Evolutionary conservation across 2,888 invertebrate genomes (phyloP).

Genomic region (Amblyjoppa proteus): DNA sequence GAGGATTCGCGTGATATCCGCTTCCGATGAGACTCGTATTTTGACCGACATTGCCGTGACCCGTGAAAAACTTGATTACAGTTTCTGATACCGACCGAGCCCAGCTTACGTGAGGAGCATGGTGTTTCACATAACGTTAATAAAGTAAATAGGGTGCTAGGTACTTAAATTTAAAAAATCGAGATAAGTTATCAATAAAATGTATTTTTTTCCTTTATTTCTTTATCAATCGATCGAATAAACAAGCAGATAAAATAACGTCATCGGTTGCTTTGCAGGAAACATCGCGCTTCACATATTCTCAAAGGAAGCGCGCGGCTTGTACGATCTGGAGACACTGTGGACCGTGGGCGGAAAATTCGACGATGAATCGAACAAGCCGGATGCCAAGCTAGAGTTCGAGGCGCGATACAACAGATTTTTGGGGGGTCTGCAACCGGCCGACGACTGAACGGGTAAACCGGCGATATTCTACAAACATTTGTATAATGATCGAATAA

Average conservation of each 20-base stretch:
- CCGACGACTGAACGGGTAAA: slow-evolving; percentile 77
- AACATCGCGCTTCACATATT: slow-evolving; percentile 97
- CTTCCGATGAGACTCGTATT: no score
- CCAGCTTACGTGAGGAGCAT: no score
- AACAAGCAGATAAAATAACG: not conserved
- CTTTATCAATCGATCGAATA: slow-evolving; percentile 73
- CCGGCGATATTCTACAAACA: not conserved
- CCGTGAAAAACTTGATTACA: no score
- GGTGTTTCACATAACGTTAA: no score
- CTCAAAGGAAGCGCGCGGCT: slow-evolving; percentile 88
- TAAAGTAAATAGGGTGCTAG: no score
- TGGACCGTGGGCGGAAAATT: slow-evolving; percentile 95
- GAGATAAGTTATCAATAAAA: slow-evolving; percentile 6
- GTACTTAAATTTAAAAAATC: not conserved
- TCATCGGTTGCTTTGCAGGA: slow-evolving; percentile 86
- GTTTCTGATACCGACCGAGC: no score
- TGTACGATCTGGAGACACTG: slow-evolving; percentile 95
- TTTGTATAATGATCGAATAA: slow-evolving; percentile 24
- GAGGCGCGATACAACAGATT: slow-evolving; percentile 89
- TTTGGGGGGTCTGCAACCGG: slow-evolving; percentile 88
- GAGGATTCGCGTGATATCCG: no score
- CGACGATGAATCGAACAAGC: slow-evolving; percentile 90
- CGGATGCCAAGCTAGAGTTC: slow-evolving; percentile 88
- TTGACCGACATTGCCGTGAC: no score
- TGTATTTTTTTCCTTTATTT: slow-evolving; percentile 17